These are phyloP conservation scores for Tragopan temminckii DNA, from an alignment of 2,797 vertebrate species.

Conservation along the genomic window DNA sequence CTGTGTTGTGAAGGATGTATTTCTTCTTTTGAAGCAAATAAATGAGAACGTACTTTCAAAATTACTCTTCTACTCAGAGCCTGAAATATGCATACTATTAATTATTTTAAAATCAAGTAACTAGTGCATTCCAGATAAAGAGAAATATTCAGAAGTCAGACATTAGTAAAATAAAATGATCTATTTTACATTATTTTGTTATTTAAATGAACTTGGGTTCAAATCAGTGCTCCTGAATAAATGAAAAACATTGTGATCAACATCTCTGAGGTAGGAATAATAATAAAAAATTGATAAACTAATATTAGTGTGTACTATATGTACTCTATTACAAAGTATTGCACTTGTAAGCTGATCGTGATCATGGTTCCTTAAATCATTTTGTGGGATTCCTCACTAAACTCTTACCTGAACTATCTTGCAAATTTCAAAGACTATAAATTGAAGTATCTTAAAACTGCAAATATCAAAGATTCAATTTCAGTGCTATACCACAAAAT, in stretches of 20 bases:
- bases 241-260: neutral
- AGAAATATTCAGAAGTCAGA: neutral
- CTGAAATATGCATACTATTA: neutral
- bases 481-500: neutral
- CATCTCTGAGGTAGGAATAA: neutral
- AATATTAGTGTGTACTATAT: neutral
- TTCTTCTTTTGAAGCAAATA: conserved; percentile 48
- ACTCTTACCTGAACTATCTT: neutral
- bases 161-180: neutral
- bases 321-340: neutral
- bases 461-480: neutral
- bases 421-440: neutral
- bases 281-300: neutral
- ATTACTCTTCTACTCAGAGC: neutral
- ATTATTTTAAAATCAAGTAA: neutral
- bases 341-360: neutral
- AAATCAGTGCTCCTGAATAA: neutral
- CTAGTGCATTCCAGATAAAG: neutral
- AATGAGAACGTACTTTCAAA: neutral
- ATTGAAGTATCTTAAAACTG: neutral
- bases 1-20: neutral
- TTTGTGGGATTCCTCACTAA: neutral
- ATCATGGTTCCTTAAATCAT: neutral
- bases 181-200: neutral
- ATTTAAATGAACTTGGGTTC: neutral